Base-by-base conservation (phyloP, 2,888 invertebrate genomes). In the Metacarcinus magister region DNA sequence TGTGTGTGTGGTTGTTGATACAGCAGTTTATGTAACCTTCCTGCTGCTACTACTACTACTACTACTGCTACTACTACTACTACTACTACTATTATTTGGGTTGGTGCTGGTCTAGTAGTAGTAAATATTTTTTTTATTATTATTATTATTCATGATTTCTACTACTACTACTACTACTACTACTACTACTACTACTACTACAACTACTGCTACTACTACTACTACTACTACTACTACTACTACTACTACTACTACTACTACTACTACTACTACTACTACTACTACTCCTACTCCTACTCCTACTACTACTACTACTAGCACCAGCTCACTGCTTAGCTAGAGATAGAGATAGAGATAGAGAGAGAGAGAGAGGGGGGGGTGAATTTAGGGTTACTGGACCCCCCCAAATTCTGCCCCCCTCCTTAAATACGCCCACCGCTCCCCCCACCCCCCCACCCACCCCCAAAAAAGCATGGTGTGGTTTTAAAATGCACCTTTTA, bases 21-120 rank as follows among this genome's bases (percentile, higher is more conserved):
- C 13, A 2, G 4, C 4, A 23, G 16, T 0, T 8, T 67, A 0
- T 67, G 16, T 67, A 19, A 19, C 19, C 19, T 67, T 92, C 46
- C 92, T 92, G 19, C 92, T 46, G n/a, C 92, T 92, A 92, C 92
- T 92, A 48, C 92, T 92, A 39, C 89, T 89, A 39, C 43, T 89
- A 39, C 39, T 89, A 39, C 32, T 89, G 13, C 32, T 89, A 19
- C 0, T 89, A 39, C 3, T 89, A 39, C 39, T 39, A 39, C 13
- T 89, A 23, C 39, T 89, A 89, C 32, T 39, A 32, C 32, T 89
- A 32, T 2, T 43, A 16, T 39, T 10, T 2, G 2, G 16, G 32
- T 10, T 89, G 8, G 4, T 89, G 13, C 2, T 89, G 2, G 23
- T 89, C 2, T 89, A 39, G 39, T 39, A 2, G 39, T 39, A 39